A percentile compares a stretch with the other conserved stretches of the same genome.
Evolutionary conservation across 2,113 vertebrate species (phyloP).

Genomic region (Eudyptes chrysolophus): DNA sequence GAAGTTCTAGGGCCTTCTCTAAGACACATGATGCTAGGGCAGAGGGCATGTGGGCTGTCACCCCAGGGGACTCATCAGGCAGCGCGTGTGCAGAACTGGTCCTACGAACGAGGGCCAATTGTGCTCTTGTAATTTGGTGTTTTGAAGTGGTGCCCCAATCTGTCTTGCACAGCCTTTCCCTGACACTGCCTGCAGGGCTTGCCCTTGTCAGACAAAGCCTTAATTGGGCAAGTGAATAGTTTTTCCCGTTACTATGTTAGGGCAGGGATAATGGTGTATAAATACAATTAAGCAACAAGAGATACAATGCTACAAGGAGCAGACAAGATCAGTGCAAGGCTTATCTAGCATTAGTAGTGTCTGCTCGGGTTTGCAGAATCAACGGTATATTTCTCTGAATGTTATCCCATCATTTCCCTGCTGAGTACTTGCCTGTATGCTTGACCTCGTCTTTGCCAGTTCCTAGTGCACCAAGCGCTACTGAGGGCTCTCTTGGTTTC

Average conservation of each 20-base stretch:
- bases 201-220: constrained; percentile 1
- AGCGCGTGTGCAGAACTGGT: background rate
- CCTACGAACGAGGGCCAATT: background rate
- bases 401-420: background rate
- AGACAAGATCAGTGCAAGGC: background rate
- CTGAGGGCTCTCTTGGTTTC: background rate
- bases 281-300: constrained; percentile 24
- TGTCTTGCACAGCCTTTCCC: background rate
- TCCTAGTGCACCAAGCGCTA: background rate
- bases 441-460: background rate
- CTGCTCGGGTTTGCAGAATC: background rate
- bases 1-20: background rate
- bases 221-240: background rate
- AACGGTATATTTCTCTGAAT: background rate
- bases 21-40: background rate
- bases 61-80: background rate
- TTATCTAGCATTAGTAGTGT: background rate
- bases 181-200: constrained; percentile 33
- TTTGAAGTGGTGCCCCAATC: constrained; percentile 33
- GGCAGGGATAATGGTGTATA: constrained; percentile 21
- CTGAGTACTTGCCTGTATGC: background rate
- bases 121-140: background rate
- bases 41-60: background rate
- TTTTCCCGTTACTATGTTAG: background rate
- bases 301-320: background rate